Evolutionary conservation across 2,113 vertebrate species (phyloP).

Genomic region (Rhizomys pruinosus): DNA sequence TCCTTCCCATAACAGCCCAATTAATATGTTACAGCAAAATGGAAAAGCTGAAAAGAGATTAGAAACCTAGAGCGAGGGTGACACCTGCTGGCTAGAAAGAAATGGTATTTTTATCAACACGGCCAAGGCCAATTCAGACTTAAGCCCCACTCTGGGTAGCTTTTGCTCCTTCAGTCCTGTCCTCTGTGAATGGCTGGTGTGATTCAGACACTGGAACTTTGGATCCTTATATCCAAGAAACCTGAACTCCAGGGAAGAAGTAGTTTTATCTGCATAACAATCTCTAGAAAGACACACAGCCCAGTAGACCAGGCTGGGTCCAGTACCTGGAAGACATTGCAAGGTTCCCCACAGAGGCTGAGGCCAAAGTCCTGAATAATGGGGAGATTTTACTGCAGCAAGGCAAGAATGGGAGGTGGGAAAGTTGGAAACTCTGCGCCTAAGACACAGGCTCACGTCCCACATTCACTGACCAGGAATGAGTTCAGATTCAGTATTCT

Average conservation of each 20-base stretch:
- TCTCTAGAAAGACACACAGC: background rate
- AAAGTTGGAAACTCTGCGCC: background rate
- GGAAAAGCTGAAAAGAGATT: background rate
- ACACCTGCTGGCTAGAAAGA: slow-evolving; percentile 80
- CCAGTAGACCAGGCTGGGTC: background rate
- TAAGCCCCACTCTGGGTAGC: background rate
- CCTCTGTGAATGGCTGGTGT: background rate
- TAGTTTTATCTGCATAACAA: background rate
- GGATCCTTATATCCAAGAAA: background rate
- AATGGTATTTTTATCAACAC: background rate
- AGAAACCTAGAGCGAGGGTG: slow-evolving; percentile 68
- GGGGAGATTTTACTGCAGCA: background rate
- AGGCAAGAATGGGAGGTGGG: background rate
- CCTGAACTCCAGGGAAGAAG: background rate
- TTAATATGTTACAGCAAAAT: slow-evolving; percentile 50
- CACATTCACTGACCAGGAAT: background rate
- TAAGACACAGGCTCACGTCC: background rate
- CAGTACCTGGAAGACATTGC: accelerated
- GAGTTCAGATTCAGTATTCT: background rate
- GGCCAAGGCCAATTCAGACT: background rate
- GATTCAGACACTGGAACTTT: background rate
- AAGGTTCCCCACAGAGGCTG: background rate
- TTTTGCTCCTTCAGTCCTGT: slow-evolving; percentile 34
- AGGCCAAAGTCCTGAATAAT: background rate
- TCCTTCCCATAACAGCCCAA: slow-evolving; percentile 64